phyloP scores from a whole-genome alignment of 2,797 vertebrate species.

The Malurus splendens region DNA sequence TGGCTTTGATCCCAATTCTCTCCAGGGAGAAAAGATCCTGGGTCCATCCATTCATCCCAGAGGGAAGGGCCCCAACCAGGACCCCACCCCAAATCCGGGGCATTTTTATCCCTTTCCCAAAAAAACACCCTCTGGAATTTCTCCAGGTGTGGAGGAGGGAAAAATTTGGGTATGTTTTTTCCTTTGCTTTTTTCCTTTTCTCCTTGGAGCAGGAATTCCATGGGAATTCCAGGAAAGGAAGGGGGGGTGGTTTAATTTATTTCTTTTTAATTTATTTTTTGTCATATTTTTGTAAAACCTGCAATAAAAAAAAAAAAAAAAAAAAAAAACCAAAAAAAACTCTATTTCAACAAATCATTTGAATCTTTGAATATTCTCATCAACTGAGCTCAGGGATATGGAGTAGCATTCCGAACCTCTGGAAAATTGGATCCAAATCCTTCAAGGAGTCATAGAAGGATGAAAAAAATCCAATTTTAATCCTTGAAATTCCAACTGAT shows the following conservation, averaged over 20 bases:
- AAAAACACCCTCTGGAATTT: neutral
- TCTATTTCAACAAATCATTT: neutral
- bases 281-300: neutral
- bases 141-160: neutral
- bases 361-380: neutral
- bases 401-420: neutral
- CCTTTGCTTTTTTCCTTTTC: neutral
- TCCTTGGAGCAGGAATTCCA: neutral
- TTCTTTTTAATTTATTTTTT: neutral
- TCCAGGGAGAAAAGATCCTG: neutral
- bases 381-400: too few species aligned
- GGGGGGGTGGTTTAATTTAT: neutral
- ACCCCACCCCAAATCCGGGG: neutral
- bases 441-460: neutral
- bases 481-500: fast-evolving
- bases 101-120: neutral
- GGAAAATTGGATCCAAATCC: neutral
- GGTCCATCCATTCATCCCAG: neutral
- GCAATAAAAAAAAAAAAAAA: neutral
- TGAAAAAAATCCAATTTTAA: neutral
- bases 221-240: neutral
- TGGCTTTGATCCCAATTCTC: neutral
- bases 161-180: neutral
- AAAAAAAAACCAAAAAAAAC: too few species aligned
- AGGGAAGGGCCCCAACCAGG: neutral